Evolutionary conservation across 1,140 invertebrate species (phyloP).

Genomic region (Thalassaphorura encarpata): DNA sequence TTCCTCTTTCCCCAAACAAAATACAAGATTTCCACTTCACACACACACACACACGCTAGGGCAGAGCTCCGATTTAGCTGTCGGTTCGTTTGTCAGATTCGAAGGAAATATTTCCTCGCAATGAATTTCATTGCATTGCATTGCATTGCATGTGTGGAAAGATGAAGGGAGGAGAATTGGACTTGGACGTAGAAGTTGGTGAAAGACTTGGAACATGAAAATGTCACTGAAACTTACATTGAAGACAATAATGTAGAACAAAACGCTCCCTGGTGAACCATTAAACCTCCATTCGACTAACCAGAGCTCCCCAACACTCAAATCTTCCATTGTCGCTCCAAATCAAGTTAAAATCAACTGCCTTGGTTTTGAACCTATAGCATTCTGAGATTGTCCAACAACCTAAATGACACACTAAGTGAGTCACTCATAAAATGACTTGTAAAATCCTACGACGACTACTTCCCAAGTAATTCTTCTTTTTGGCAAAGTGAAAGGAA

Average conservation of each 20-base stretch:
- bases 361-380: neutral
- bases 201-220: slow-evolving; percentile 32
- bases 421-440: neutral
- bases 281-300: slow-evolving; percentile 23
- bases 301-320: slow-evolving; percentile 13
- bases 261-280: slow-evolving; percentile 32
- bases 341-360: no score
- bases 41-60: no score
- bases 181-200: slow-evolving; percentile 26
- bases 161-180: neutral
- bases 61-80: no score
- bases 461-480: neutral
- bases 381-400: neutral
- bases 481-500: neutral
- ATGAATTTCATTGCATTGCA: neutral
- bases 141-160: neutral
- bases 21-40: no score
- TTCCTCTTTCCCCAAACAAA: no score
- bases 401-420: neutral
- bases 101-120: no score
- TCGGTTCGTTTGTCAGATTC: no score
- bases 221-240: slow-evolving; percentile 32
- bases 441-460: neutral
- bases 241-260: slow-evolving; percentile 34
- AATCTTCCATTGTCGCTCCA: slow-evolving; percentile 16